A percentile compares a stretch with the other conserved stretches of the same genome.
Conservation (phyloP, 2,888 invertebrate genomes). For the Thymelicus acteon region DNA sequence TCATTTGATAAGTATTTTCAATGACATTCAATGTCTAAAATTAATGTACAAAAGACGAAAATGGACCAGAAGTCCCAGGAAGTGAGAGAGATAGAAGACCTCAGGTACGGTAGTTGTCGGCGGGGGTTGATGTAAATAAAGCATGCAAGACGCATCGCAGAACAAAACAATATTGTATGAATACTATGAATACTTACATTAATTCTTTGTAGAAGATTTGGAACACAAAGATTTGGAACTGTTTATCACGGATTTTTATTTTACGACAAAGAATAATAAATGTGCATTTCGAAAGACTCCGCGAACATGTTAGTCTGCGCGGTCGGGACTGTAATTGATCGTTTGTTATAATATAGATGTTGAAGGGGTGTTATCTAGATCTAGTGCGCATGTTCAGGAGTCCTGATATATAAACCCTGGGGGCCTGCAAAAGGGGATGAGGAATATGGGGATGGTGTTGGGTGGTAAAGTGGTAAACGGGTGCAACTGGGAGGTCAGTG, state of each 20-base stretch:
- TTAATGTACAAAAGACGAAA: too few relatives aligned
- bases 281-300: not conserved
- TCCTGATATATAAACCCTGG: not conserved
- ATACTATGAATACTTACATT: not conserved
- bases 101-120: too few relatives aligned
- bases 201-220: not conserved
- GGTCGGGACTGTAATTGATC: not conserved
- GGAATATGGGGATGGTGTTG: too few relatives aligned
- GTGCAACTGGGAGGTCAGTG: too few relatives aligned
- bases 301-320: conserved; percentile 8
- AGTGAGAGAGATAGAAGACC: too few relatives aligned
- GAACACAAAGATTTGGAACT: not conserved
- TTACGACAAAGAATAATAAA: not conserved
- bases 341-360: not conserved
- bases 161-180: not conserved
- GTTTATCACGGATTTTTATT: not conserved
- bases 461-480: too few relatives aligned
- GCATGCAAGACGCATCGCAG: too few relatives aligned
- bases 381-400: conserved; percentile 1
- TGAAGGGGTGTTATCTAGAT: not conserved
- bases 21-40: too few relatives aligned
- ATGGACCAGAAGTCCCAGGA: too few relatives aligned
- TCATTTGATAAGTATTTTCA: too few relatives aligned
- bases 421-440: not conserved
- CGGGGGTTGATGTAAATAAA: too few relatives aligned